These are phyloP conservation scores for Ianthella basta DNA, from an alignment of 37 sponge, comb jelly and placozoan species.

Conservation along the genomic window DNA sequence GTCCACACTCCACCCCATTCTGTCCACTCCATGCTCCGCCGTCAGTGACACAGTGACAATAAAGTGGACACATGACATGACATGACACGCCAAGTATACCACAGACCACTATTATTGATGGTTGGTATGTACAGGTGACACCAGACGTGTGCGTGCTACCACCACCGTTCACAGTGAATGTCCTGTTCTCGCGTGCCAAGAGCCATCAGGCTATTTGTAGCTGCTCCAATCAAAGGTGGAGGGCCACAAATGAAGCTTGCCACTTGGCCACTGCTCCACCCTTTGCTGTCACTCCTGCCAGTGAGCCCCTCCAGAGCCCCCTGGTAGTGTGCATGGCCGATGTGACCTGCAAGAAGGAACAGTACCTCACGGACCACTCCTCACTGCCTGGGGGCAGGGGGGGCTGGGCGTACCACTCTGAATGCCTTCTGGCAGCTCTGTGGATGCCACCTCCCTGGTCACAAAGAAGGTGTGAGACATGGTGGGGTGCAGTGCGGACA, in stretches of 20 bases:
- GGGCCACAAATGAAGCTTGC: slow-evolving; percentile 77
- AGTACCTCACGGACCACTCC: background rate
- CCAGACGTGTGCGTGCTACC: slow-evolving; percentile 7
- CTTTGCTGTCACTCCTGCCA: background rate
- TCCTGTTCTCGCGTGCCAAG: background rate
- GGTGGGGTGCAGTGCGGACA: background rate
- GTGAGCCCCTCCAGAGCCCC: slow-evolving; percentile 12
- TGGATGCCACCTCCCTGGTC: slow-evolving; percentile 26
- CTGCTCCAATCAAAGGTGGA: slow-evolving; percentile 61
- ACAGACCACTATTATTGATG: no score
- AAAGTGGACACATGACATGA: no score
- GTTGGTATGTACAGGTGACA: no score
- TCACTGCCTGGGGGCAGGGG: no score
- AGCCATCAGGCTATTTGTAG: background rate
- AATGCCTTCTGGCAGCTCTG: background rate
- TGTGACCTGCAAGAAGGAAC: slow-evolving; percentile 26
- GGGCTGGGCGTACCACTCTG: no score
- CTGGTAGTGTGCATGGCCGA: background rate
- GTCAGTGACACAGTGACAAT: no score
- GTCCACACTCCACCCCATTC: no score
- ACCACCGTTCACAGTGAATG: slow-evolving; percentile 70
- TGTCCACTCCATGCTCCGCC: no score
- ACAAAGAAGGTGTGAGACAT: slow-evolving; percentile 39
- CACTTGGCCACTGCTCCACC: no score
- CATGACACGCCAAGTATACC: no score